These are phyloP conservation scores for Lepidocyrtoides sp. DNA, from an alignment of 2,888 invertebrate species.

Conservation along the genomic window DNA sequence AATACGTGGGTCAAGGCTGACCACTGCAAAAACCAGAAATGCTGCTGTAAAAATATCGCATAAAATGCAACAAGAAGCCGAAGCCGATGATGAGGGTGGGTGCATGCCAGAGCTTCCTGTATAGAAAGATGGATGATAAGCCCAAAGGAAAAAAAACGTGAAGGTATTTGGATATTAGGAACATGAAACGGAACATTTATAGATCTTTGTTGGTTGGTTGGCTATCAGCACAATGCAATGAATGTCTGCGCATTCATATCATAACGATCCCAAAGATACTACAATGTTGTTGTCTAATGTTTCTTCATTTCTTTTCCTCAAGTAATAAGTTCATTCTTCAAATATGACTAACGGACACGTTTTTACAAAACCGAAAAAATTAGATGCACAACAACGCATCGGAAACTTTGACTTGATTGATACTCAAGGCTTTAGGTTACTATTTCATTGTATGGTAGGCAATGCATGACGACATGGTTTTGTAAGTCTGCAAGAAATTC, in stretches of 20 bases:
- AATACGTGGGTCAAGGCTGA: slow-evolving; percentile 76
- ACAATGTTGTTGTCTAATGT: neutral
- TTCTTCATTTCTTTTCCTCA: neutral
- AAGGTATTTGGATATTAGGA: neutral
- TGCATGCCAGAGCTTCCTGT: slow-evolving; percentile 69
- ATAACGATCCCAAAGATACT: too few relatives aligned
- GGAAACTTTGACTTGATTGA: slow-evolving; percentile 32
- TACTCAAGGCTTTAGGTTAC: slow-evolving; percentile 3
- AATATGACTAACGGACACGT: neutral
- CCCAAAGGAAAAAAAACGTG: neutral
- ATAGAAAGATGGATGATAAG: slow-evolving; percentile 9
- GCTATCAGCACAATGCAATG: neutral
- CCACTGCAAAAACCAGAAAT: slow-evolving; percentile 60
- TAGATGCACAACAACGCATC: slow-evolving; percentile 34
- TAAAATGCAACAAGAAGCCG: neutral
- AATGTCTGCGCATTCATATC: neutral
- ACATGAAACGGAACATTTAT: slow-evolving; percentile 72
- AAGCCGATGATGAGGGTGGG: neutral
- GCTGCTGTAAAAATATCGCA: neutral
- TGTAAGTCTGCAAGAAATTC: neutral
- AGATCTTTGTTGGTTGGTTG: slow-evolving; percentile 10
- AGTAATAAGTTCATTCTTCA: neutral
- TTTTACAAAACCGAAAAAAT: neutral
- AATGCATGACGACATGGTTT: slow-evolving; percentile 1
- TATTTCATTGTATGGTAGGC: neutral